Evolutionary conservation across 2,113 vertebrate genomes (phyloP).

Genomic region (Notarius lentiginosus): DNA sequence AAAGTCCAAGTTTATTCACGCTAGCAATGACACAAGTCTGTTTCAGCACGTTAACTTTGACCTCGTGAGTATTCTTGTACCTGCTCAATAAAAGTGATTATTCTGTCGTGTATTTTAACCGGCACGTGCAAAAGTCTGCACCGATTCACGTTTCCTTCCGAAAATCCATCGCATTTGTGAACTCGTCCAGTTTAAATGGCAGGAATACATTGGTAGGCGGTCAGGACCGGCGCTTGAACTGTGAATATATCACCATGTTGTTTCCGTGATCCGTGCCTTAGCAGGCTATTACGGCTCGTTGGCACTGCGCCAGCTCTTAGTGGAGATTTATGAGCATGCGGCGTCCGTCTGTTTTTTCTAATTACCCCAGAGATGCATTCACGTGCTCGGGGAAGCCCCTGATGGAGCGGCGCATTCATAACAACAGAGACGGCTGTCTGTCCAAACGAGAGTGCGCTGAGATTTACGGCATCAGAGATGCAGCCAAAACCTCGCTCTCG

Average conservation of each 20-base stretch:
- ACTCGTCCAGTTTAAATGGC: background rate
- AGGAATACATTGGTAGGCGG: background rate
- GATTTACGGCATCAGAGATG: conserved; percentile 45
- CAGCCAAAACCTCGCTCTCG: background rate
- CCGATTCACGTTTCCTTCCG: background rate
- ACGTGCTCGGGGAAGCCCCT: conserved; percentile 31
- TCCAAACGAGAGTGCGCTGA: conserved; percentile 41
- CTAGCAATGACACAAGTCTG: background rate
- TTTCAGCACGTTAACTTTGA: too few species aligned
- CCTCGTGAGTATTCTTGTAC: background rate
- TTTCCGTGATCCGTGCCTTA: conserved; percentile 10
- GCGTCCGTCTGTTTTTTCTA: conserved; percentile 24
- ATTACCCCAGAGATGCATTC: conserved; percentile 48
- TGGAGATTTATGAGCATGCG: conserved; percentile 50
- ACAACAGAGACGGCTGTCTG: conserved; percentile 49
- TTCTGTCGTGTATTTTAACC: background rate
- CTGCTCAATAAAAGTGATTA: background rate
- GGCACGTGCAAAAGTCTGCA: background rate
- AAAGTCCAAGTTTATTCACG: background rate
- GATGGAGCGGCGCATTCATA: conserved; percentile 51
- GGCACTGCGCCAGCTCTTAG: conserved; percentile 11
- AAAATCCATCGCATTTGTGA: background rate
- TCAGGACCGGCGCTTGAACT: conserved; percentile 7
- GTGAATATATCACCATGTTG: conserved; percentile 23
- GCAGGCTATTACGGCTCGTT: conserved; percentile 10